Percentiles rank a stretch among this genome's conserved stretches.
phyloP scores from a whole-genome alignment of 2,113 vertebrate genomes.

The Pygoscelis adeliae region DNA sequence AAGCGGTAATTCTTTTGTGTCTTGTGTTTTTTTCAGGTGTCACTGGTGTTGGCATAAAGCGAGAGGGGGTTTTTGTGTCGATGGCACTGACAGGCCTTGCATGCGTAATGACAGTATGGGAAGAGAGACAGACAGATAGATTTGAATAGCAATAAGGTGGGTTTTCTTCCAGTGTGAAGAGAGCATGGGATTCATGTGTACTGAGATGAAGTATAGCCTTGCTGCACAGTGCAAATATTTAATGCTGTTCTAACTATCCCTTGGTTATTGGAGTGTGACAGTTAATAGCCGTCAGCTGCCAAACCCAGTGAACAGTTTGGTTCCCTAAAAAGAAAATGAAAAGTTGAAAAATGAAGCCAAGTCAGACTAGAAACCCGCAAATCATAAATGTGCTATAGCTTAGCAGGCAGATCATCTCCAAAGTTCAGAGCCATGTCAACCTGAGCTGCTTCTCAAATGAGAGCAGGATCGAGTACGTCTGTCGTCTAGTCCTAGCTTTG shows the following conservation, averaged over 20 bases:
- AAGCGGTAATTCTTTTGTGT: background rate
- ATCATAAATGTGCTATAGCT: slow-evolving; percentile 42
- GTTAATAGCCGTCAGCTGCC: slow-evolving; percentile 68
- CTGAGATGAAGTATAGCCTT: slow-evolving; percentile 52
- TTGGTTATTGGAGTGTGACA: slow-evolving; percentile 67
- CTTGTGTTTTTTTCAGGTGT: slow-evolving; percentile 19
- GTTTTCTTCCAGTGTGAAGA: slow-evolving; percentile 48
- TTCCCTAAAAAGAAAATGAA: slow-evolving; percentile 51
- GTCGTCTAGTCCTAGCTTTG: background rate
- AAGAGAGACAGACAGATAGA: slow-evolving; percentile 46
- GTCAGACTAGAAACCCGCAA: background rate
- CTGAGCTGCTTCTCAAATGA: slow-evolving; percentile 38
- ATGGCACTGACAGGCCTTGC: slow-evolving; percentile 43
- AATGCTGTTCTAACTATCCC: slow-evolving; percentile 65
- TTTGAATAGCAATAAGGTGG: slow-evolving; percentile 64
- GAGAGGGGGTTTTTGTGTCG: slow-evolving; percentile 5
- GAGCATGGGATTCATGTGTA: slow-evolving; percentile 34
- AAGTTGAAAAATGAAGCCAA: slow-evolving; percentile 68
- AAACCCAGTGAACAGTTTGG: slow-evolving; percentile 27
- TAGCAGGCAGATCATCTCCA: slow-evolving; percentile 36
- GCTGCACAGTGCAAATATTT: slow-evolving; percentile 67
- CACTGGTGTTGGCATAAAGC: slow-evolving; percentile 17
- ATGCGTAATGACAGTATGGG: slow-evolving; percentile 34
- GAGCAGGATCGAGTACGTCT: background rate
- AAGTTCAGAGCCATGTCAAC: slow-evolving; percentile 3